A percentile compares a stretch with the other conserved stretches of the same genome.
Conservation (phyloP, 2,888 invertebrate species). For the Nomada ruficornis region DNA sequence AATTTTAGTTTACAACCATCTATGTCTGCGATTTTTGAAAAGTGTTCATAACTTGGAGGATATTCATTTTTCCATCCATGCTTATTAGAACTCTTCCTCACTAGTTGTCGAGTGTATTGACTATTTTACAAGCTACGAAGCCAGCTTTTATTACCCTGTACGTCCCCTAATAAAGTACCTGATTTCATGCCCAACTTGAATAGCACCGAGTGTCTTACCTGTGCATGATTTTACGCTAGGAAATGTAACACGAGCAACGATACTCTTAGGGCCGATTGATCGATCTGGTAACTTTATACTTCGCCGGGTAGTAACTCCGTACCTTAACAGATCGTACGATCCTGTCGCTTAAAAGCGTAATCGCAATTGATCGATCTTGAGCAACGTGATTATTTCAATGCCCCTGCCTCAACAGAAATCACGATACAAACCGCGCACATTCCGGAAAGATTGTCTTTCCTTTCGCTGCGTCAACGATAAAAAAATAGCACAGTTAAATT, state of each 20-base stretch:
- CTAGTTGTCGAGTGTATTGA: background rate
- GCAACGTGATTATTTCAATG: conserved; percentile 49
- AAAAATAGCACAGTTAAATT: background rate
- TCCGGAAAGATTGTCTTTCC: background rate
- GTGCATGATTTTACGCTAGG: conserved; percentile 40
- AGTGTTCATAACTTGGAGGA: background rate
- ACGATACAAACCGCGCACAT: background rate
- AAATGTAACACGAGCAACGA: conserved; percentile 59
- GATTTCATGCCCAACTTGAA: conserved; percentile 12
- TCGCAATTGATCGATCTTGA: conserved; percentile 55
- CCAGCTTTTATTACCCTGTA: too few relatives aligned
- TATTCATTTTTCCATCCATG: background rate
- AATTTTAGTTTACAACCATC: too few relatives aligned
- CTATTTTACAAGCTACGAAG: background rate
- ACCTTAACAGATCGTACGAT: conserved; percentile 49
- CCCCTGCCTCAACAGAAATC: conserved; percentile 8
- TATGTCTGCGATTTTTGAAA: background rate
- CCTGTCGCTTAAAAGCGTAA: conserved; percentile 45
- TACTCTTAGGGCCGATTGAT: conserved; percentile 58
- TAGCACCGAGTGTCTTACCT: conserved; percentile 19
- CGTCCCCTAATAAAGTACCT: too few relatives aligned
- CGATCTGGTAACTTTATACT: conserved; percentile 64
- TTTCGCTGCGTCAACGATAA: background rate
- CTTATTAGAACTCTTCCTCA: background rate
- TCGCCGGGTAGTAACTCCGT: conserved; percentile 43